A percentile compares a stretch with the other conserved stretches of the same genome.
These are phyloP conservation scores for Nasonia giraulti DNA, from an alignment of 1,140 invertebrate species.

Conservation along the genomic window DNA sequence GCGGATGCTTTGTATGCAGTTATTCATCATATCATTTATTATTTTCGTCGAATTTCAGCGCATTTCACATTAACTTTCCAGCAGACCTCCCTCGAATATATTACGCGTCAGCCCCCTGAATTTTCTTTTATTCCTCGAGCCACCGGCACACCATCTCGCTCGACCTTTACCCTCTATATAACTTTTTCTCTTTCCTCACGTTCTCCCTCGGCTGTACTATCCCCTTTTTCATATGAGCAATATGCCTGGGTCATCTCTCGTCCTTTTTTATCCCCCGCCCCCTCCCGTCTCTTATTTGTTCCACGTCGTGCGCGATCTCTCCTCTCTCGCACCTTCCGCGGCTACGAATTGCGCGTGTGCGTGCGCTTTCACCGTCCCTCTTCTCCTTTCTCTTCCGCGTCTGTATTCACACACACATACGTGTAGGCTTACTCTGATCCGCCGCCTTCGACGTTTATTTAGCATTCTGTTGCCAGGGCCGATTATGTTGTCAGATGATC, in stretches of 20 bases:
- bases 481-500: constrained; percentile 54
- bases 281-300: constrained; percentile 16
- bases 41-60: no score
- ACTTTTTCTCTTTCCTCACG: not conserved
- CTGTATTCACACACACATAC: not conserved
- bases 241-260: not conserved
- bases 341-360: constrained; percentile 25
- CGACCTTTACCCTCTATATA: not conserved
- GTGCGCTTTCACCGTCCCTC: not conserved
- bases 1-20: no score
- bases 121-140: not conserved
- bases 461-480: constrained; percentile 51
- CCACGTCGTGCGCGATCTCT: not conserved
- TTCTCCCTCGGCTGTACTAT: not conserved
- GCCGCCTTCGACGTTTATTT: constrained; percentile 47
- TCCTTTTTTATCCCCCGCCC: not conserved
- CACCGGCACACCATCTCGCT: not conserved
- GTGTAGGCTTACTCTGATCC: not conserved
- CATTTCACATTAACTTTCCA: no score
- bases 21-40: no score
- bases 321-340: constrained; percentile 15
- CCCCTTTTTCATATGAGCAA: constrained; percentile 3
- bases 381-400: constrained; percentile 14
- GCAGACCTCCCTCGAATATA: not conserved
- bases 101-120: not conserved